A percentile compares a stretch with the other conserved stretches of the same genome.
These are phyloP conservation scores for Malachius bipustulatus DNA, from an alignment of 2,888 invertebrate species.

Conservation along the genomic window DNA sequence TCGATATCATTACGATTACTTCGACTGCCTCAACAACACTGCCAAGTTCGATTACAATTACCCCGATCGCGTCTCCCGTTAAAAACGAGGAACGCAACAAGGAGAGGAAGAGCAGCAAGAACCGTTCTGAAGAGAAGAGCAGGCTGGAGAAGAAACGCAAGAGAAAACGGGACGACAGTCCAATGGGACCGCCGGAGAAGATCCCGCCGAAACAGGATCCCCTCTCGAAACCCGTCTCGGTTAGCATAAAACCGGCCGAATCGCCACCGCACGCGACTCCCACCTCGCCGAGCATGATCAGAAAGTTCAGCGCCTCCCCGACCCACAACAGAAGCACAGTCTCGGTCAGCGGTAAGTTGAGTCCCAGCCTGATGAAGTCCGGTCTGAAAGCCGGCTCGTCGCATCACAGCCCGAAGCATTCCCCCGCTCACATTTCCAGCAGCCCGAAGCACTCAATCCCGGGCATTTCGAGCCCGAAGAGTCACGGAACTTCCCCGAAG, in stretches of 20 bases:
- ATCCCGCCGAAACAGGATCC: slow-evolving; percentile 62
- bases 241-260: slow-evolving; percentile 57
- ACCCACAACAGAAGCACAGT: slow-evolving; percentile 53
- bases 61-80: slow-evolving; percentile 50
- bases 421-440: slow-evolving; percentile 54
- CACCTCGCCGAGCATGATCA: slow-evolving; percentile 53
- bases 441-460: slow-evolving; percentile 60
- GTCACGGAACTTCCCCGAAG: slow-evolving; percentile 65
- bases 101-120: slow-evolving; percentile 39
- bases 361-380: slow-evolving; percentile 44
- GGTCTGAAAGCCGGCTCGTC: slow-evolving; percentile 42
- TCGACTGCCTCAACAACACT: slow-evolving; percentile 50
- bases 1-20: slow-evolving; percentile 75
- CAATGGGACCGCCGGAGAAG: slow-evolving; percentile 76
- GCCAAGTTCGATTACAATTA: slow-evolving; percentile 77
- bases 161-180: slow-evolving; percentile 64
- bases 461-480: slow-evolving; percentile 59
- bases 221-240: slow-evolving; percentile 57
- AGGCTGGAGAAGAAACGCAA: slow-evolving; percentile 57
- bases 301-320: slow-evolving; percentile 62
- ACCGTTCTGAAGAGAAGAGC: slow-evolving; percentile 35
- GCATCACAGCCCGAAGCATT: slow-evolving; percentile 60
- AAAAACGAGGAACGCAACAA: slow-evolving; percentile 31
- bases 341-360: slow-evolving; percentile 48
- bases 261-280: slow-evolving; percentile 45